Evolutionary conservation across 2,797 vertebrate genomes (phyloP), one percentile per base, ranked within the genome.

Genomic region (Pangasius macronema): DNA sequence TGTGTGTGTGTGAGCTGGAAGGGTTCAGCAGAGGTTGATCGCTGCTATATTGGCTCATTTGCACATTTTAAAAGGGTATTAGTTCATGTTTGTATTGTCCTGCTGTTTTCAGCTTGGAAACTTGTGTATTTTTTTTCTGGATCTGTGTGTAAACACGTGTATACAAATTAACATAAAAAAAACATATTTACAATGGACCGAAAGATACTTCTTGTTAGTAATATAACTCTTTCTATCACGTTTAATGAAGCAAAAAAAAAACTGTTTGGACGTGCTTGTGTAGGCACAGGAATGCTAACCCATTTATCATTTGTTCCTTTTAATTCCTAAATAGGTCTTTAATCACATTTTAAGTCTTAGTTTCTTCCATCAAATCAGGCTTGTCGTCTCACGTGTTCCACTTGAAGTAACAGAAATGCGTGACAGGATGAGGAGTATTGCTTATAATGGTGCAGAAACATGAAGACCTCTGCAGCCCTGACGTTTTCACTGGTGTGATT

Each of bases 401-500:
- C 36, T 30, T 49, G 77, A n/a, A 82, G 63, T 70, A 83, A 53
- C 39, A 14, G 18, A 59, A 86, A 49, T 3, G 36, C 2, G 16
- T 8, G 57, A 85, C 61, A 33, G 84, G 55, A 85, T 77, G 30
- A 86, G 85, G 81, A 33, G 68, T 59, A 76, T 51, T 14, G 63
- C 80, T 51, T n/a, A 2, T 24, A 49, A 82, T 84, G 84, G 68
- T 10, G 36, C 65, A n/a, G 89, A 72, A 83, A 63, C 49, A 49
- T 3, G 42, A 76, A 86, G 81, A 30, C 51, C 39, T 83, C 57
- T 2, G 46, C 70, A 4, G 14, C 30, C 84, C 46, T 82, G 87
- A 88, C 51, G 46, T 86, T 89, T 82, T 82, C 83, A 87, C 83
- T 55, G 30, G 7, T 67, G 80, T 87, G 81, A 87, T 86, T 86